Evolutionary conservation across 2,888 invertebrate species (phyloP).

Genomic region (Itoplectis maculator): DNA sequence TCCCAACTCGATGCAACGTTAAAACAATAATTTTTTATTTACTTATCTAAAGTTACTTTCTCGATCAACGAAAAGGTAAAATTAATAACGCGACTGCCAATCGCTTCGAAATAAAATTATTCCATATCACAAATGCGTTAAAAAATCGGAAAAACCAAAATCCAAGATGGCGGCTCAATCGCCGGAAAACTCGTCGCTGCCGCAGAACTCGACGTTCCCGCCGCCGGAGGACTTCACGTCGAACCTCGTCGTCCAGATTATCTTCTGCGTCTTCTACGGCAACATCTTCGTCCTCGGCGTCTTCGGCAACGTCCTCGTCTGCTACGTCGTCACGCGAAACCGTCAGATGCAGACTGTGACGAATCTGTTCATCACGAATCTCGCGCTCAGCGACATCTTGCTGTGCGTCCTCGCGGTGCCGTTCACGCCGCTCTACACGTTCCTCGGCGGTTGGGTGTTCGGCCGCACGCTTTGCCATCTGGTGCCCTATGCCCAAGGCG

Average conservation of each 20-base stretch:
- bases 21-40: too few relatives aligned
- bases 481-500: slow-evolving; percentile 96
- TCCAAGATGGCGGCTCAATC: slow-evolving; percentile 25
- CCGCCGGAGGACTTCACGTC: slow-evolving; percentile 83
- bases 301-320: slow-evolving; percentile 95
- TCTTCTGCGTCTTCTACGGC: slow-evolving; percentile 91
- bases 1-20: too few relatives aligned
- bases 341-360: slow-evolving; percentile 99
- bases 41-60: too few relatives aligned
- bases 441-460: slow-evolving; percentile 96
- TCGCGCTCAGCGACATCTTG: slow-evolving; percentile 97
- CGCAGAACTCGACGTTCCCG: slow-evolving; percentile 31
- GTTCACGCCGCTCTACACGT: slow-evolving; percentile 97
- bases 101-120: too few relatives aligned
- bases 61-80: too few relatives aligned
- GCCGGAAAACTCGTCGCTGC: slow-evolving; percentile 18
- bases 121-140: neutral
- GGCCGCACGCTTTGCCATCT: slow-evolving; percentile 96
- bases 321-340: slow-evolving; percentile 96
- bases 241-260: slow-evolving; percentile 89
- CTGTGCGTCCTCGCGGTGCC: slow-evolving; percentile 97
- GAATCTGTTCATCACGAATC: slow-evolving; percentile 98
- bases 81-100: too few relatives aligned
- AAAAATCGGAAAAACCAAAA: neutral
- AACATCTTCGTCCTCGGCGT: slow-evolving; percentile 95